These are phyloP conservation scores for Torymus aiolomorphi DNA, from an alignment of 2,888 invertebrate genomes.

Conservation along the genomic window DNA sequence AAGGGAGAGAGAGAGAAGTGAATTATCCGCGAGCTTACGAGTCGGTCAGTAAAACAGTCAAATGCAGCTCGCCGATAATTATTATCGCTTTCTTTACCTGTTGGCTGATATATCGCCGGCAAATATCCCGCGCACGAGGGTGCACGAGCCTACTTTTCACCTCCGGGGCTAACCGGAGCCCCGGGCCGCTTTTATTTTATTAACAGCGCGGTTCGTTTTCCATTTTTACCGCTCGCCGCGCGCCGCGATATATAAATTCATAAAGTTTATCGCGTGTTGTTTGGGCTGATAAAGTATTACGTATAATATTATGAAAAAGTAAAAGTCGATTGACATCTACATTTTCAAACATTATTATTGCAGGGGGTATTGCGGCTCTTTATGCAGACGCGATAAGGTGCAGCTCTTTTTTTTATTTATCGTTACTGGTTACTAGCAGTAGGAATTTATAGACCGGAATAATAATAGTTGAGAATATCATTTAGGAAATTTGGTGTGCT, in stretches of 20 bases:
- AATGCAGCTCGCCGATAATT: conserved; percentile 24
- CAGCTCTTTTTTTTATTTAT: too few relatives aligned
- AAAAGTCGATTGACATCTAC: conserved; percentile 12
- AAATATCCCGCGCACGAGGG: background rate
- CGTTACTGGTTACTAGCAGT: too few relatives aligned
- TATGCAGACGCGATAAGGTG: too few relatives aligned
- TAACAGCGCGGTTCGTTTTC: background rate
- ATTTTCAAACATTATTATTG: background rate
- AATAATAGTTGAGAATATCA: too few relatives aligned
- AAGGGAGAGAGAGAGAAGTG: too few relatives aligned
- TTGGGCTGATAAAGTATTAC: conserved; percentile 20
- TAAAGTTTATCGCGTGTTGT: conserved; percentile 6
- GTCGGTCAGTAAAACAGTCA: conserved; percentile 13
- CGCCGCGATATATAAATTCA: conserved; percentile 2
- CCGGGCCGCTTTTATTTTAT: conserved; percentile 19
- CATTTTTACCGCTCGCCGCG: background rate
- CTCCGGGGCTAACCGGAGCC: background rate
- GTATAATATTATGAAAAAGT: background rate
- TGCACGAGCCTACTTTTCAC: conserved; percentile 10
- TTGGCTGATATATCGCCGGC: conserved; percentile 34
- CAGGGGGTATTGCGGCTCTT: background rate
- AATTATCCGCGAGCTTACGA: conserved; percentile 3
- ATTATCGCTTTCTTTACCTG: conserved; percentile 45
- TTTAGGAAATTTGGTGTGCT: too few relatives aligned
- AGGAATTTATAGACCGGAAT: too few relatives aligned